Conservation (phyloP, 2,797 vertebrate species). For the Salarias fasciatus region DNA sequence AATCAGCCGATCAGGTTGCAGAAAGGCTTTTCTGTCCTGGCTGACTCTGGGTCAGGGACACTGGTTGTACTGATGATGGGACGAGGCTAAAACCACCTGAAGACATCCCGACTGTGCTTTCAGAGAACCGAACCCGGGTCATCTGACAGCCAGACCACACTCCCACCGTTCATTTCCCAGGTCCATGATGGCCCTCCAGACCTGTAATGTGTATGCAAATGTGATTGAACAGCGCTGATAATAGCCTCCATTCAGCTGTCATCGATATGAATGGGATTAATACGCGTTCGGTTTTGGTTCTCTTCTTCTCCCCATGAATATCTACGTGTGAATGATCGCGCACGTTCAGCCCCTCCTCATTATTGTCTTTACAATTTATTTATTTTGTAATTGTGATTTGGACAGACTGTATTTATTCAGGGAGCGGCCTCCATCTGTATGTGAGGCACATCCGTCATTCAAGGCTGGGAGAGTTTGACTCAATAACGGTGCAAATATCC, state of each 20-base stretch:
- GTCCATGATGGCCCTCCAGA: slow-evolving; percentile 38
- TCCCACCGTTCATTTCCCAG: slow-evolving; percentile 29
- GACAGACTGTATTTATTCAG: slow-evolving; percentile 60
- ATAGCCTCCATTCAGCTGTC: slow-evolving; percentile 67
- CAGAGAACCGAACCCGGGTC: too few species aligned
- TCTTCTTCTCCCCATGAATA: slow-evolving; percentile 40
- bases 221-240: slow-evolving; percentile 67
- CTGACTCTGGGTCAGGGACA: too few species aligned
- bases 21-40: too few species aligned
- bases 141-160: not conserved
- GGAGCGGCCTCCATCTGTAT: slow-evolving; percentile 42
- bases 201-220: slow-evolving; percentile 77
- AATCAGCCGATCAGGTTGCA: too few species aligned
- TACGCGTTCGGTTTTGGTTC: slow-evolving; percentile 66
- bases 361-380: slow-evolving; percentile 73
- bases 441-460: slow-evolving; percentile 75
- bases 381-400: slow-evolving; percentile 72
- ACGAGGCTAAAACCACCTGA: too few species aligned
- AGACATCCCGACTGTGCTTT: too few species aligned
- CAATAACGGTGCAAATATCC: slow-evolving; percentile 68
- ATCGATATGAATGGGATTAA: slow-evolving; percentile 73
- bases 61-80: too few species aligned
- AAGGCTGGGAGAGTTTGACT: slow-evolving; percentile 72
- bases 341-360: slow-evolving; percentile 53
- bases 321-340: slow-evolving; percentile 54